These are phyloP conservation scores for Phalloptychus januarius DNA, from an alignment of 2,797 vertebrate species.

Conservation along the genomic window DNA sequence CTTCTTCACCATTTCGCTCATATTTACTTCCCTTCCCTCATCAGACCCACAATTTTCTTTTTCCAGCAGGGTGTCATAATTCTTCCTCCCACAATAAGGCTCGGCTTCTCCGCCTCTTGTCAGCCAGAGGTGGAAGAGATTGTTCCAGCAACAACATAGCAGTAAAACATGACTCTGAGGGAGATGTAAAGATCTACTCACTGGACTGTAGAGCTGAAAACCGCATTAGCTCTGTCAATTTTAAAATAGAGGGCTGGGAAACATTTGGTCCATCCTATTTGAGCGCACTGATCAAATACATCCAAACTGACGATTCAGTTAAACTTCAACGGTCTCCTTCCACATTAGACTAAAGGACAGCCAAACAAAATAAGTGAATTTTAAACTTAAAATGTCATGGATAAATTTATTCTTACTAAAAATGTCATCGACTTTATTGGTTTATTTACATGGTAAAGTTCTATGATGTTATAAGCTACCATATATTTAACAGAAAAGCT, in stretches of 20 bases:
- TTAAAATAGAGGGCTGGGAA: not conserved
- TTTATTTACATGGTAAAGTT: no score
- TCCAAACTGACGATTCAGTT: not conserved
- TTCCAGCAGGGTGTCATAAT: slow-evolving; percentile 27
- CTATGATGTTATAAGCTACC: not conserved
- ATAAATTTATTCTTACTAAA: not conserved
- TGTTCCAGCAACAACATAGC: not conserved
- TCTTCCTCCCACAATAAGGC: slow-evolving; percentile 36
- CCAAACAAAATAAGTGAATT: not conserved
- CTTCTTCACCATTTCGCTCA: slow-evolving; percentile 28
- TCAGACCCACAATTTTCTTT: slow-evolving; percentile 44
- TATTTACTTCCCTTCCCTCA: slow-evolving; percentile 37
- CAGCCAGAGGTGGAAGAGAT: slow-evolving; percentile 12
- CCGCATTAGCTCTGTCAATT: not conserved
- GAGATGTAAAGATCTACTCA: not conserved
- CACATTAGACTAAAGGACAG: not conserved
- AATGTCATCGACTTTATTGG: not conserved
- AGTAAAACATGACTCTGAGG: slow-evolving; percentile 9
- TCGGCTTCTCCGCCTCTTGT: slow-evolving; percentile 5
- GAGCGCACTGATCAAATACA: not conserved
- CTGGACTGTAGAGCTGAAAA: not conserved
- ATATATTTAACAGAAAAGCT: not conserved
- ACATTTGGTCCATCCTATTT: not conserved
- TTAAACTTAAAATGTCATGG: not conserved
- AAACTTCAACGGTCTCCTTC: not conserved